Percentiles rank a stretch among this genome's conserved stretches.
Conservation (phyloP, 2,797 vertebrate genomes). For the Hydrocynus forskahlii region DNA sequence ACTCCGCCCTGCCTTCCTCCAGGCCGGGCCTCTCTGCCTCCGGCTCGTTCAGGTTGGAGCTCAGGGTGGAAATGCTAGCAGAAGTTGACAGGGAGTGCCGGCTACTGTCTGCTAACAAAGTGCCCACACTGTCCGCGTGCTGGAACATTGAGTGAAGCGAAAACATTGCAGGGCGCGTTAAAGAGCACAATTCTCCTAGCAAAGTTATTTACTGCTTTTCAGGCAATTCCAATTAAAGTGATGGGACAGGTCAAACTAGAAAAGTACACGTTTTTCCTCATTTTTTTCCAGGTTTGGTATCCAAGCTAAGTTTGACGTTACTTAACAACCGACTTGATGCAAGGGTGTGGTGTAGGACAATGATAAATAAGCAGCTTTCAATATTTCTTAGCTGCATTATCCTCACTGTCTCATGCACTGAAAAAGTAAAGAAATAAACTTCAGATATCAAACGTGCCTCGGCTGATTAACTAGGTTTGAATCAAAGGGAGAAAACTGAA, state of each 20-base stretch:
- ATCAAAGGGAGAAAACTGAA: neutral
- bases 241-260: too few species aligned
- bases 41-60: slow-evolving; percentile 65
- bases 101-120: slow-evolving; percentile 78
- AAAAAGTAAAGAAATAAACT: neutral
- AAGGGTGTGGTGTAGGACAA: too few species aligned
- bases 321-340: too few species aligned
- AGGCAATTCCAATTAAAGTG: neutral
- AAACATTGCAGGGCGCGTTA: slow-evolving; percentile 65
- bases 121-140: slow-evolving; percentile 86
- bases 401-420: neutral
- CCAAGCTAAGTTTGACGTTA: too few species aligned
- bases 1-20: slow-evolving; percentile 66
- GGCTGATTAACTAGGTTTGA: neutral
- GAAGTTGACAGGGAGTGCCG: slow-evolving; percentile 68
- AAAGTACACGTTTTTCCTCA: too few species aligned
- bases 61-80: slow-evolving; percentile 69
- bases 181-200: slow-evolving; percentile 62
- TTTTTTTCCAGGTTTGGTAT: too few species aligned
- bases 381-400: neutral
- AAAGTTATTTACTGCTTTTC: neutral
- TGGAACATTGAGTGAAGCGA: slow-evolving; percentile 72
- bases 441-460: neutral
- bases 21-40: slow-evolving; percentile 63
- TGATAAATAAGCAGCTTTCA: neutral